Evolutionary conservation across 2,888 invertebrate genomes (phyloP).

Genomic region (Seira sanloemensis): DNA sequence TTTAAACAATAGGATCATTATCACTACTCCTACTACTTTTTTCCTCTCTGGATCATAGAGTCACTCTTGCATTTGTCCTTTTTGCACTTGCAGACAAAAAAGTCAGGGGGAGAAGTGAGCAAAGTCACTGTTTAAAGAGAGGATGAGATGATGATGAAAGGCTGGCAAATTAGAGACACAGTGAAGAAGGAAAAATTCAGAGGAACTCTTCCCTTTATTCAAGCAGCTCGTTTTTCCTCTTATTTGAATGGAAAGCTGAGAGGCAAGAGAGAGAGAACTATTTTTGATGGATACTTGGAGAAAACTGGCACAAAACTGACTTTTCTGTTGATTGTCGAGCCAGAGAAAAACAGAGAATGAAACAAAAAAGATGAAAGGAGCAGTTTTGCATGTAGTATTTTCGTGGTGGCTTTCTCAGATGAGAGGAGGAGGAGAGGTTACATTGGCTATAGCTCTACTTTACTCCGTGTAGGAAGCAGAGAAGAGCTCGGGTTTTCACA

Average conservation of each 20-base stretch:
- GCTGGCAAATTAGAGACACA: conserved; percentile 10
- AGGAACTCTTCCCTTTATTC: neutral
- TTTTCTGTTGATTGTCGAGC: conserved; percentile 61
- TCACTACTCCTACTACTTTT: conserved; percentile 6
- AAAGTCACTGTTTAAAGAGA: neutral
- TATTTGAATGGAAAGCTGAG: neutral
- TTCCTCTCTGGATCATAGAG: neutral
- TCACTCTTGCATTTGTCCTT: neutral
- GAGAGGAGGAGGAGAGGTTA: neutral
- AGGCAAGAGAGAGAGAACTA: neutral
- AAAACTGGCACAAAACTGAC: conserved; percentile 62
- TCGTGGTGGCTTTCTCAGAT: conserved; percentile 10
- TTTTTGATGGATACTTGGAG: conserved; percentile 48
- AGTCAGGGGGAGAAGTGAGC: conserved; percentile 3
- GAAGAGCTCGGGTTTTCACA: neutral
- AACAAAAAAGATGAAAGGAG: conserved; percentile 59
- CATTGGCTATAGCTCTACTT: neutral
- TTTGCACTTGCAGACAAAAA: neutral
- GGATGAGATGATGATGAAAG: conserved; percentile 16
- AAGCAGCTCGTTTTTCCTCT: neutral
- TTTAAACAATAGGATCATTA: conserved; percentile 34
- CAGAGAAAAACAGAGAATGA: conserved; percentile 60
- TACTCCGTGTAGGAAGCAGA: neutral
- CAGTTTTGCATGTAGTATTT: conserved; percentile 57
- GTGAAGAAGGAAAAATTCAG: neutral